These are phyloP conservation scores for Melanotus villosus DNA, from an alignment of 2,888 invertebrate genomes.

Conservation along the genomic window DNA sequence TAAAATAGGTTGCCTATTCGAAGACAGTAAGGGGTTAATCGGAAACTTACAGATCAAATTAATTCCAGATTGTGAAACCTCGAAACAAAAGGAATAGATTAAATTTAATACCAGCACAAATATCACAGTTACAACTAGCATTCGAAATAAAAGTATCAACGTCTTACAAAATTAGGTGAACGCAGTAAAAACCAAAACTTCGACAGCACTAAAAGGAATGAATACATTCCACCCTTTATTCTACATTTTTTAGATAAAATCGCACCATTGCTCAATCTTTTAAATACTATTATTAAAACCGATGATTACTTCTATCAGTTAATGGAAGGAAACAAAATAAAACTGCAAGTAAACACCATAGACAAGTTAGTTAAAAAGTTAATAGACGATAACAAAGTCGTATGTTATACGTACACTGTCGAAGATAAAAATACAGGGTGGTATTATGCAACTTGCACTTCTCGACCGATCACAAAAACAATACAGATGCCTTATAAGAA, in stretches of 20 bases:
- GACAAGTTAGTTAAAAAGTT: slow-evolving; percentile 18
- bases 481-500: background rate
- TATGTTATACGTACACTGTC: slow-evolving; percentile 1
- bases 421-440: slow-evolving; percentile 16
- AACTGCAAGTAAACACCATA: slow-evolving; percentile 1
- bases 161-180: background rate
- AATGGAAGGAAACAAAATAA: slow-evolving; percentile 7
- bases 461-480: slow-evolving; percentile 2
- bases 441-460: slow-evolving; percentile 8
- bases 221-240: background rate
- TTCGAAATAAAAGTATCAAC: background rate
- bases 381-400: background rate
- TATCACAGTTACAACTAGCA: background rate
- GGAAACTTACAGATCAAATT: background rate
- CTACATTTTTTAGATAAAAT: slow-evolving; percentile 1
- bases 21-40: too few relatives aligned
- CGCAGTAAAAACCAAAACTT: background rate
- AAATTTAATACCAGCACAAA: background rate
- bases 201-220: background rate
- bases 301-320: background rate
- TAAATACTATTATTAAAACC: background rate
- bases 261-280: background rate
- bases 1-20: too few relatives aligned
- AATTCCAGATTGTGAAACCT: background rate
- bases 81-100: background rate